Conservation (phyloP, 2,888 invertebrate species). For the Leptodirus hochenwartii region DNA sequence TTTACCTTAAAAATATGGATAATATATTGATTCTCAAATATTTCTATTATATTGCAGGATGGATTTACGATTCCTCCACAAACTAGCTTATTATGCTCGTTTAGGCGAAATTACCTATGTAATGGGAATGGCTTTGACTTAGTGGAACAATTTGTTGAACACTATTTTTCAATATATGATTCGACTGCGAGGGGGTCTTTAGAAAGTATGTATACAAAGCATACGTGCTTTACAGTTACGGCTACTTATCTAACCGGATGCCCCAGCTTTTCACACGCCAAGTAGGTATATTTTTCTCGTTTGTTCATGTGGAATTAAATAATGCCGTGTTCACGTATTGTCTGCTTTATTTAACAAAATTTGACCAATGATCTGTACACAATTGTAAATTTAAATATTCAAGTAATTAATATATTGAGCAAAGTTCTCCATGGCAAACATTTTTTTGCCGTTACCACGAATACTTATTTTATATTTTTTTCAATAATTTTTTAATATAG, state of each 20-base stretch:
- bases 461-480: too few relatives aligned
- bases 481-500: too few relatives aligned
- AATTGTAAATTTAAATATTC: too few relatives aligned
- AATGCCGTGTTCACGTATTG: too few relatives aligned
- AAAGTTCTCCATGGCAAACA: too few relatives aligned
- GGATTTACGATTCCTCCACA: conserved; percentile 19
- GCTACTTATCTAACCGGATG: conserved; percentile 20
- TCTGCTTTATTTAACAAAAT: too few relatives aligned
- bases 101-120: conserved; percentile 33
- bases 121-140: conserved; percentile 29
- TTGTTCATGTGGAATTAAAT: conserved; percentile 1
- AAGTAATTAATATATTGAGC: too few relatives aligned
- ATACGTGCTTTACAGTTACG: conserved; percentile 43
- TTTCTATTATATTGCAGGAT: conserved; percentile 28
- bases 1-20: too few relatives aligned
- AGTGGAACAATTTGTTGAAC: conserved; percentile 42
- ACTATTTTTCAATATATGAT: conserved; percentile 49
- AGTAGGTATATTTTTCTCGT: conserved; percentile 15
- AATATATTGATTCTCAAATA: too few relatives aligned
- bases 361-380: too few relatives aligned
- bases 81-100: conserved; percentile 15
- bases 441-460: too few relatives aligned
- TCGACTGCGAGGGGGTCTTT: conserved; percentile 33
- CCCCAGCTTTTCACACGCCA: conserved; percentile 18
- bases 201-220: conserved; percentile 39